Percentiles rank a stretch among this genome's conserved stretches.
Conservation (phyloP, 2,113 vertebrate species). For the Engraulis encrasicolus region DNA sequence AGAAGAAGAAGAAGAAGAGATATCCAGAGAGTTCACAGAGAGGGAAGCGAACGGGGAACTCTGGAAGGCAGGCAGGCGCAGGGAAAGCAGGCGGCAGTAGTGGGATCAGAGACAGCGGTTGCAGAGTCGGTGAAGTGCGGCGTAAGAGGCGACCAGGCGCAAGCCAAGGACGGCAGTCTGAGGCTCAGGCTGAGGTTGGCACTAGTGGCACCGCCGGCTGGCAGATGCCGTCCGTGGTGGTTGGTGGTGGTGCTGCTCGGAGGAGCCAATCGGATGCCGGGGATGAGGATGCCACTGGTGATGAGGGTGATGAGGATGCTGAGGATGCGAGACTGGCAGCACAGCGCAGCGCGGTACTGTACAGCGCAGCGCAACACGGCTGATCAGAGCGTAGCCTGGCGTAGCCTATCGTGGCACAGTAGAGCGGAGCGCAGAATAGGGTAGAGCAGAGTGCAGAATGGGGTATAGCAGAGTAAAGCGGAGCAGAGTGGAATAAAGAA, state of each 20-base stretch:
- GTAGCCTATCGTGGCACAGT: background rate
- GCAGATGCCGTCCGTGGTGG: background rate
- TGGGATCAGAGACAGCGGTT: background rate
- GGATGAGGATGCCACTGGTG: background rate
- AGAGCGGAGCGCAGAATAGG: background rate
- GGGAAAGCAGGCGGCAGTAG: background rate
- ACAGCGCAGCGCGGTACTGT: background rate
- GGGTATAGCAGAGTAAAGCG: background rate
- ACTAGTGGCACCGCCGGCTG: constrained; percentile 14
- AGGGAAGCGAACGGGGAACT: constrained; percentile 31
- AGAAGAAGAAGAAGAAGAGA: constrained; percentile 4
- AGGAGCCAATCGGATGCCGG: constrained; percentile 9
- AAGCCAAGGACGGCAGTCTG: background rate
- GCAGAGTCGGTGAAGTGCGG: background rate
- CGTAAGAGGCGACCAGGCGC: background rate
- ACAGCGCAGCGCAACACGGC: background rate
- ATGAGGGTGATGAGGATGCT: constrained; percentile 24
- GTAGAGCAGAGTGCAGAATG: background rate
- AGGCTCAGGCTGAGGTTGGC: background rate
- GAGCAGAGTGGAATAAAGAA: background rate
- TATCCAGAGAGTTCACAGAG: constrained; percentile 49
- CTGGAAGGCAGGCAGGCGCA: constrained; percentile 28
- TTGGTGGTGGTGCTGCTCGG: constrained; percentile 21
- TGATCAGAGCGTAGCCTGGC: constrained; percentile 4
- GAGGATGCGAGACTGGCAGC: constrained; percentile 34